Base-by-base conservation (phyloP, 2,113 vertebrate genomes). In the Mustelus asterias region DNA sequence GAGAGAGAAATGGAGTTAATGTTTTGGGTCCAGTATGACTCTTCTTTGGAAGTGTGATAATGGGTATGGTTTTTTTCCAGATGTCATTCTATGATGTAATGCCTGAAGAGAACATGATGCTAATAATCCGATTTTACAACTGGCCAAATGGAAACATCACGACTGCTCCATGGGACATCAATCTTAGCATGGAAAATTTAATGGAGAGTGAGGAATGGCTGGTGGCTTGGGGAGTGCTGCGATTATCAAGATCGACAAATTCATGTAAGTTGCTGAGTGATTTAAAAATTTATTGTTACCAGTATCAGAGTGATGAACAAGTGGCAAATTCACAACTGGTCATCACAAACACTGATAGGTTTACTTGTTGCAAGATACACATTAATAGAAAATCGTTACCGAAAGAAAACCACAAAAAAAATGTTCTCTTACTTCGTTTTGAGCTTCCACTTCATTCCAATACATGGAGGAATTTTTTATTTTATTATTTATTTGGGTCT, bases 41-140 rank as follows among this genome's bases (percentile, higher is more conserved):
- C 65, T 67, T 67, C 18, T 16, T 67, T 67, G 65, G 65, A 67
- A 67, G 16, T 67, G 65, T 18, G 18, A 18, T 67, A 67, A 67
- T 67, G 65, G 65, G 14, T 95, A 70, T 69, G 22, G 4, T 69
- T 95, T 0, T 54, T 95, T 54, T 72, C 29, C 93, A 97, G 96
- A 94, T 96, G 65, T 72, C 58, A 37, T 97, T 96, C 94, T 4
- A 14, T n/a, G 95, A 96, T 44, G 67, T 96, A 22, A 13, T 72
- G 29, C 96, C 96, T 0, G 95, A 96, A 88, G 95, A 96, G 44
- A 96, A 96, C 90, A 96, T 97, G 96, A 76, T 97, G 63, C 96
- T 96, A 76, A 95, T 97, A 70, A 89, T 96, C 95, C 96, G 96
- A 16, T 97, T 97, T 96, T 97, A 96, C 60, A 96, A 96, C 78